Percentiles rank a stretch among this genome's conserved stretches.
Conservation (phyloP, 2,113 vertebrate genomes). For the Tapirus terrestris region DNA sequence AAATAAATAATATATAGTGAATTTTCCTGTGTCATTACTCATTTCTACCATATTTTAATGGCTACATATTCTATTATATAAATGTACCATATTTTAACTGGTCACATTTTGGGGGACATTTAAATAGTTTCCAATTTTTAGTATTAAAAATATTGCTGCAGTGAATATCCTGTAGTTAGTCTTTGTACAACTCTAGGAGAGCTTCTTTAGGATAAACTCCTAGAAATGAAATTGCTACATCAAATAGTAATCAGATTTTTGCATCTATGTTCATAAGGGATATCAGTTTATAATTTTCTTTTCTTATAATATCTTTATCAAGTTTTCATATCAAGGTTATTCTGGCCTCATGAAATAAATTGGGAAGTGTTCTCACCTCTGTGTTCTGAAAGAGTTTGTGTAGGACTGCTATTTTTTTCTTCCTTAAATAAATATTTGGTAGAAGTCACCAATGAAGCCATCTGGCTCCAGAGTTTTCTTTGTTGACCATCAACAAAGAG, state of each 20-base stretch:
- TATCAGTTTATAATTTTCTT: constrained; percentile 3
- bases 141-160: not conserved
- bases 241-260: constrained; percentile 5
- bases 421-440: constrained; percentile 1
- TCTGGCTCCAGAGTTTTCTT: not conserved
- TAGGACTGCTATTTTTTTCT: constrained; percentile 6
- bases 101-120: not conserved
- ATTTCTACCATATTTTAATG: constrained; percentile 30
- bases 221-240: not conserved
- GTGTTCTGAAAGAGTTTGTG: constrained; percentile 20
- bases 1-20: not conserved
- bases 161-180: not conserved
- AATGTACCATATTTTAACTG: not conserved
- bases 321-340: constrained; percentile 9
- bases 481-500: not conserved
- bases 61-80: not conserved
- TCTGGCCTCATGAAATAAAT: not conserved
- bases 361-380: not conserved
- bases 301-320: constrained; percentile 1
- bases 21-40: not conserved
- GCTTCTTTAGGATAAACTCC: not conserved
- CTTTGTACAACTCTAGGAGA: not conserved
- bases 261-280: not conserved
- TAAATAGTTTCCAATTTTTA: constrained; percentile 29
- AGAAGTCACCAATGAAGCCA: not conserved